Conservation (phyloP, 1,140 invertebrate species). For the Achatina immaculata region DNA sequence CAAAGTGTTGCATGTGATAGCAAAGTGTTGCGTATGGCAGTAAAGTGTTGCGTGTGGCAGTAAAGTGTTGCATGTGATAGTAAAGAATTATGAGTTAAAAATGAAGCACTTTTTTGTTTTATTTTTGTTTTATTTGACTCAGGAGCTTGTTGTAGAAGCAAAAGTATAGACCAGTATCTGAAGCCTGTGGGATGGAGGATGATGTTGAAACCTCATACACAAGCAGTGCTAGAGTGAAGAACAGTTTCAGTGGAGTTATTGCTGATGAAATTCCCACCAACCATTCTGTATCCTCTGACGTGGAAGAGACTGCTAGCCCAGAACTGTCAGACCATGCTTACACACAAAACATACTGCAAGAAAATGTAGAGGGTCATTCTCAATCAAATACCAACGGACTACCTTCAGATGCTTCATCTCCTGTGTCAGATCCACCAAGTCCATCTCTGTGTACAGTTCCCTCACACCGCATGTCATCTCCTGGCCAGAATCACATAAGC, state of each 20-base stretch:
- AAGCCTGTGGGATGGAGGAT: slow-evolving; percentile 10
- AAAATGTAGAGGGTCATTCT: background rate
- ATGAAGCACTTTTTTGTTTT: too few relatives aligned
- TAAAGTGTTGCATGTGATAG: too few relatives aligned
- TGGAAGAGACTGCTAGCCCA: background rate
- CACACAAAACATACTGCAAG: too few relatives aligned
- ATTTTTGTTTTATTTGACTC: too few relatives aligned
- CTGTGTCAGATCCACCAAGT: slow-evolving; percentile 2
- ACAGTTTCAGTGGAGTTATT: slow-evolving; percentile 5
- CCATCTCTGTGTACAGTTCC: background rate
- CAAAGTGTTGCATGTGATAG: too few relatives aligned
- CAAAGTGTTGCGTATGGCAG: too few relatives aligned
- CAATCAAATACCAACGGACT: slow-evolving; percentile 6
- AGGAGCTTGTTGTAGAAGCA: too few relatives aligned
- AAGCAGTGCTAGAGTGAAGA: background rate
- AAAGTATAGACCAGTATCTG: too few relatives aligned
- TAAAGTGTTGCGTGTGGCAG: too few relatives aligned
- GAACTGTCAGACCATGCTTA: too few relatives aligned
- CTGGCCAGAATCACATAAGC: background rate
- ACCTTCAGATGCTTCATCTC: background rate
- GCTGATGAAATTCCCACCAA: too few relatives aligned
- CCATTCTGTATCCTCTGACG: background rate
- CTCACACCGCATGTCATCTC: background rate
- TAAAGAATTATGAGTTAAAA: too few relatives aligned
- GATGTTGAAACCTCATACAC: background rate